These are phyloP conservation scores for Danaus melanippus DNA, from an alignment of 1,140 invertebrate species.

Conservation along the genomic window DNA sequence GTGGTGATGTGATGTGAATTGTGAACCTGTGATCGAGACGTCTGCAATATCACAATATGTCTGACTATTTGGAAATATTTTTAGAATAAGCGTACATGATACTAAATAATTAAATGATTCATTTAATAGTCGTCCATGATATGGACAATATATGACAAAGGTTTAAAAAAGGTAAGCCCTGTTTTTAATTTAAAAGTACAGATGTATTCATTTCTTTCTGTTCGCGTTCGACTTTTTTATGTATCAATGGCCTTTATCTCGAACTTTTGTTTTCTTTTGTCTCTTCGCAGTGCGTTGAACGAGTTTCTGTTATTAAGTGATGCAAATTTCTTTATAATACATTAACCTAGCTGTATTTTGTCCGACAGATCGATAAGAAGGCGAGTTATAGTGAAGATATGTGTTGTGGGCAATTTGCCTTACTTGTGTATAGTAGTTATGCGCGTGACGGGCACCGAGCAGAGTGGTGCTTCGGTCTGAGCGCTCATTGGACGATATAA, in stretches of 20 bases:
- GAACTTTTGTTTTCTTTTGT: conserved; percentile 68
- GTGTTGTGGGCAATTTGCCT: conserved; percentile 46
- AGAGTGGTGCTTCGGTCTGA: conserved; percentile 37
- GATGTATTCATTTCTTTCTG: conserved; percentile 47
- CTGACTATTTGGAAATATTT: conserved; percentile 71
- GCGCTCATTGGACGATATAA: conserved; percentile 39
- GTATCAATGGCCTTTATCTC: conserved; percentile 69
- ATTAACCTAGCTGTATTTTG: conserved; percentile 57
- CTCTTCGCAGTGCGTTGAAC: conserved; percentile 48
- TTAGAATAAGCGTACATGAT: conserved; percentile 55
- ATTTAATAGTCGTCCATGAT: conserved; percentile 42
- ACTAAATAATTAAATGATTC: conserved; percentile 41
- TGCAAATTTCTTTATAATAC: conserved; percentile 33
- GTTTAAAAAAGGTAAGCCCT: conserved; percentile 43
- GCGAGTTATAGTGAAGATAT: conserved; percentile 55
- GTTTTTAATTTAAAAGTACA: conserved; percentile 28
- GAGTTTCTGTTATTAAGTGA: conserved; percentile 43
- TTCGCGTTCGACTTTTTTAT: conserved; percentile 62
- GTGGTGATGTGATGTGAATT: conserved; percentile 32
- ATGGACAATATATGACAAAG: conserved; percentile 59
- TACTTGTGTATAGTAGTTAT: conserved; percentile 53
- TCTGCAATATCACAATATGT: conserved; percentile 73
- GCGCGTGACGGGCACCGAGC: conserved; percentile 50
- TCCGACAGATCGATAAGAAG: conserved; percentile 66
- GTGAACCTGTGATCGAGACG: conserved; percentile 53